Percentiles rank a stretch among this genome's conserved stretches.
These are phyloP conservation scores for Bucorvus abyssinicus DNA, from an alignment of 2,797 vertebrate species.

Conservation along the genomic window DNA sequence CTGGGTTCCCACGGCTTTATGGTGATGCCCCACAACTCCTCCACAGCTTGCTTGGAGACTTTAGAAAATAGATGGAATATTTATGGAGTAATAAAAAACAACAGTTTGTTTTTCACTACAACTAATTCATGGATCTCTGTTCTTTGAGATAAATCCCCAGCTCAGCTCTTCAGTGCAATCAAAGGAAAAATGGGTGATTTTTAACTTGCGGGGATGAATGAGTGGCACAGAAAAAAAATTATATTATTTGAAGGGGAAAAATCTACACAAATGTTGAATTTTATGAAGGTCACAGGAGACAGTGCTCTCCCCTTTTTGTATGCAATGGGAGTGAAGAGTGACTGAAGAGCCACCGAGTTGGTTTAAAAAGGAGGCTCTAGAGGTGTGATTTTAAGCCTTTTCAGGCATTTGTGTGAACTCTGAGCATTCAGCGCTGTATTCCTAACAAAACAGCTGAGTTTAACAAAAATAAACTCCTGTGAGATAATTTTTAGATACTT, in stretches of 20 bases:
- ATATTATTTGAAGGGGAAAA: background rate
- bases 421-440: background rate
- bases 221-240: background rate
- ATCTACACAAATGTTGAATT: background rate
- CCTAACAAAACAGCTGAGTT: background rate
- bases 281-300: background rate
- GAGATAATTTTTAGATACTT: background rate
- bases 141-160: background rate
- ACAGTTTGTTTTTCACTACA: background rate
- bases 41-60: background rate
- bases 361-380: background rate
- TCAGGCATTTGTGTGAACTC: background rate
- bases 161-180: background rate
- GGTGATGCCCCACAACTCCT: background rate
- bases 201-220: background rate
- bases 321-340: background rate
- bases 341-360: background rate
- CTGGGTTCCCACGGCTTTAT: rapidly evolving
- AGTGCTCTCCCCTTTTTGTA: background rate
- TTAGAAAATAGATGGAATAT: background rate
- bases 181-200: background rate
- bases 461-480: background rate
- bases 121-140: background rate
- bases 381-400: background rate
- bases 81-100: background rate